Conservation (phyloP, 2,113 vertebrate genomes). For the Dicentrarchus labrax region DNA sequence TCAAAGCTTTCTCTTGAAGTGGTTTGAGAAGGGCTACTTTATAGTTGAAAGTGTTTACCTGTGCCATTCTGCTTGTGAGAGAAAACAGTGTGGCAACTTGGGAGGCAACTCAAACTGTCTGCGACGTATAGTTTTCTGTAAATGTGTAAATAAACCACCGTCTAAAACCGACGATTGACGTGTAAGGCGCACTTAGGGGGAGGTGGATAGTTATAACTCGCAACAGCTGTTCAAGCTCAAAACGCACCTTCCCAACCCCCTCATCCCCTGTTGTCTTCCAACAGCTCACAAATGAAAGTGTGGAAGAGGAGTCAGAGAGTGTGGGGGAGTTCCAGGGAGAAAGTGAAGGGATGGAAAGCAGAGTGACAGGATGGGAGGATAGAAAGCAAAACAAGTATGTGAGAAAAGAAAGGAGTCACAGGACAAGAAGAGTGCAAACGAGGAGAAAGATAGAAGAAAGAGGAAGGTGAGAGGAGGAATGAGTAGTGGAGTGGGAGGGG, state of each 20-base stretch:
- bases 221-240: slow-evolving; percentile 72
- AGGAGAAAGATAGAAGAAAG: not conserved
- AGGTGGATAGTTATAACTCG: slow-evolving; percentile 49
- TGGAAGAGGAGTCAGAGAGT: not conserved
- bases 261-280: slow-evolving; percentile 38
- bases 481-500: not conserved
- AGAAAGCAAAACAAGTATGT: not conserved
- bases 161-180: slow-evolving; percentile 53
- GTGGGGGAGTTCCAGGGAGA: not conserved
- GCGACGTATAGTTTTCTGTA: slow-evolving; percentile 43
- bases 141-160: slow-evolving; percentile 68
- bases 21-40: slow-evolving; percentile 19
- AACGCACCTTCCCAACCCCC: slow-evolving; percentile 10
- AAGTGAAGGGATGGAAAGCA: not conserved
- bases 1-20: slow-evolving; percentile 21
- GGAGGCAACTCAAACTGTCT: slow-evolving; percentile 48
- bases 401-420: not conserved
- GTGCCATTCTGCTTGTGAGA: slow-evolving; percentile 33
- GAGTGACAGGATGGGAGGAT: not conserved
- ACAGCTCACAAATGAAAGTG: slow-evolving; percentile 27
- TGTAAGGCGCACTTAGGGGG: slow-evolving; percentile 12
- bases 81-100: slow-evolving; percentile 57
- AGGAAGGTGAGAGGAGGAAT: slow-evolving; percentile 35
- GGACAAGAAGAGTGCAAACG: not conserved
- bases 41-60: slow-evolving; percentile 25